Percentiles rank a stretch among this genome's conserved stretches.
phyloP scores from a whole-genome alignment of 92 coral and sea anemone genomes.

The Parazoanthus darwini region DNA sequence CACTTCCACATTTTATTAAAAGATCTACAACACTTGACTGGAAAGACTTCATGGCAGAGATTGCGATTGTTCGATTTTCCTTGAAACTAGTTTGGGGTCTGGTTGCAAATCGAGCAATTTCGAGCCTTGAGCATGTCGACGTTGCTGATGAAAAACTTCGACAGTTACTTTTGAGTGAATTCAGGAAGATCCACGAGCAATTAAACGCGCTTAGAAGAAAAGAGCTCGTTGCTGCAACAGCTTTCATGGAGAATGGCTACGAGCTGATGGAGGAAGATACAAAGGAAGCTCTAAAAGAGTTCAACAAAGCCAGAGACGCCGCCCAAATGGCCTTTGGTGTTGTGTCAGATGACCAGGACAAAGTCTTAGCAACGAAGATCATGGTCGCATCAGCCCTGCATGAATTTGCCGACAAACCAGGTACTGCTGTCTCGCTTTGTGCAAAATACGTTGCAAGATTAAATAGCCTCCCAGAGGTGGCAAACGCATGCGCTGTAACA shows the following conservation, averaged over 20 bases:
- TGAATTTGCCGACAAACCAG: slow-evolving; percentile 92
- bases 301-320: slow-evolving; percentile 95
- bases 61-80: slow-evolving; percentile 87
- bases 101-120: slow-evolving; percentile 86
- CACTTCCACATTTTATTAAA: neutral
- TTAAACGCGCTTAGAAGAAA: slow-evolving; percentile 85
- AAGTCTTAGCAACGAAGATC: slow-evolving; percentile 90
- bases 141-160: slow-evolving; percentile 89
- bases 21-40: neutral
- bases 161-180: slow-evolving; percentile 83
- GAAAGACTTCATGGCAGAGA: slow-evolving; percentile 74
- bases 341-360: slow-evolving; percentile 87
- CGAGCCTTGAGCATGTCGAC: slow-evolving; percentile 75
- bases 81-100: slow-evolving; percentile 91
- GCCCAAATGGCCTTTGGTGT: slow-evolving; percentile 97
- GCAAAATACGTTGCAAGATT: slow-evolving; percentile 81
- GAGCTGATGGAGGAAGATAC: slow-evolving; percentile 79
- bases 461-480: slow-evolving; percentile 80
- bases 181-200: slow-evolving; percentile 86
- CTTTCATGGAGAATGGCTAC: slow-evolving; percentile 98
- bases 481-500: slow-evolving; percentile 59
- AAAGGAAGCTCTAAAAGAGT: slow-evolving; percentile 88
- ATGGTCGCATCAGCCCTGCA: slow-evolving; percentile 95
- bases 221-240: slow-evolving; percentile 91
- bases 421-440: slow-evolving; percentile 81